Conservation (phyloP, 2,797 vertebrate genomes). For the Pristis pectinata region DNA sequence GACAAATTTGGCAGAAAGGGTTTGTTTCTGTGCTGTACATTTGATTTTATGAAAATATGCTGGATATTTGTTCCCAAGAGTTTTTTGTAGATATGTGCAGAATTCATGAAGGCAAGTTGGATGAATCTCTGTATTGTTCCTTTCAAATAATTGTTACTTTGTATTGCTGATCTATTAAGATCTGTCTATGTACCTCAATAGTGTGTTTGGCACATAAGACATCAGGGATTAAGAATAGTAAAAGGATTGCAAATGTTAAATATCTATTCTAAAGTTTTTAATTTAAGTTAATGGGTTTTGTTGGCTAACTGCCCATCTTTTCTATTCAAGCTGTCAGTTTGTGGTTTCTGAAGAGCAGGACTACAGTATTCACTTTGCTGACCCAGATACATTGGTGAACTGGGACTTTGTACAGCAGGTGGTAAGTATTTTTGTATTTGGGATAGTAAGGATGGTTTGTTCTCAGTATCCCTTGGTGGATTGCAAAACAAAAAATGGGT, state of each 20-base stretch:
- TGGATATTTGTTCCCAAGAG: background rate
- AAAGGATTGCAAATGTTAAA: background rate
- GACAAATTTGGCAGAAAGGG: too few species aligned
- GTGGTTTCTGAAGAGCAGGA: conserved; percentile 94
- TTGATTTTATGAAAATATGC: background rate
- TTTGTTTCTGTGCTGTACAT: too few species aligned
- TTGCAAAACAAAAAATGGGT: background rate
- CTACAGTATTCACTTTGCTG: conserved; percentile 92
- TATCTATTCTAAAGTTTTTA: background rate
- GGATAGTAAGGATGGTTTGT: background rate
- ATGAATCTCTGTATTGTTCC: background rate
- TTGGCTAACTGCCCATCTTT: conserved; percentile 12
- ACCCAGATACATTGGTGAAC: conserved; percentile 95
- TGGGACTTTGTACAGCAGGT: conserved; percentile 99
- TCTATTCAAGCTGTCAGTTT: conserved; percentile 83
- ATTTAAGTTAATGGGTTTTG: background rate
- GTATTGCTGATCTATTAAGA: background rate
- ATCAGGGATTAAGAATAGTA: background rate
- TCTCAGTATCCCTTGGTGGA: background rate
- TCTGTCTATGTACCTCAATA: background rate
- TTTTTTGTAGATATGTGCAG: background rate
- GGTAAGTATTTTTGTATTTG: conserved; percentile 63
- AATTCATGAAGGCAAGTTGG: background rate
- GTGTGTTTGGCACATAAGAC: background rate
- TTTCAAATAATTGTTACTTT: background rate